A percentile compares a stretch with the other conserved stretches of the same genome.
Conservation (phyloP, 2,888 invertebrate species). For the Heliconius cydno region DNA sequence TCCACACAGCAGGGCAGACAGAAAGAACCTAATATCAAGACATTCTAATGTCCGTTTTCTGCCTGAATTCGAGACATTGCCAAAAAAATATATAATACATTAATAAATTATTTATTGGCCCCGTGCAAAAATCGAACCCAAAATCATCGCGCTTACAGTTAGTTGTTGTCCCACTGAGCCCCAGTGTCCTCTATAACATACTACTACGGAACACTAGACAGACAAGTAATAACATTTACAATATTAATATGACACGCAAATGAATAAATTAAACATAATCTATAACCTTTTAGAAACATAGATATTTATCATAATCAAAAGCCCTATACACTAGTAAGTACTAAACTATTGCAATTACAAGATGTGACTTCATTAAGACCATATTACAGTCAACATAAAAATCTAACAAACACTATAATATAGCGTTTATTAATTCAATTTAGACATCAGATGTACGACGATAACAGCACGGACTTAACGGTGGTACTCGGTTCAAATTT, state of each 20-base stretch:
- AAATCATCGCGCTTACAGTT: neutral
- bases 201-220: neutral
- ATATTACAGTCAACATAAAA: conserved; percentile 30
- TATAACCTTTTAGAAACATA: neutral
- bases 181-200: neutral
- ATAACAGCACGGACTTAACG: conserved; percentile 70
- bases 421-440: conserved; percentile 58
- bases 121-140: neutral
- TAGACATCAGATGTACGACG: conserved; percentile 62
- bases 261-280: conserved; percentile 14
- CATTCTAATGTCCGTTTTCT: neutral
- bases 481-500: conserved; percentile 65
- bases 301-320: neutral
- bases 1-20: neutral
- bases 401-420: conserved; percentile 40
- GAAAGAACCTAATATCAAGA: neutral
- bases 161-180: neutral
- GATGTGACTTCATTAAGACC: conserved; percentile 30
- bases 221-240: neutral
- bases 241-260: conserved; percentile 7
- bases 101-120: too few relatives aligned
- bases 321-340: neutral
- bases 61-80: neutral
- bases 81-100: too few relatives aligned
- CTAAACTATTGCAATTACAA: neutral